Percentiles rank a stretch among this genome's conserved stretches.
These are phyloP conservation scores for Lampris megalopsis DNA, from an alignment of 2,113 vertebrate species.

Conservation along the genomic window DNA sequence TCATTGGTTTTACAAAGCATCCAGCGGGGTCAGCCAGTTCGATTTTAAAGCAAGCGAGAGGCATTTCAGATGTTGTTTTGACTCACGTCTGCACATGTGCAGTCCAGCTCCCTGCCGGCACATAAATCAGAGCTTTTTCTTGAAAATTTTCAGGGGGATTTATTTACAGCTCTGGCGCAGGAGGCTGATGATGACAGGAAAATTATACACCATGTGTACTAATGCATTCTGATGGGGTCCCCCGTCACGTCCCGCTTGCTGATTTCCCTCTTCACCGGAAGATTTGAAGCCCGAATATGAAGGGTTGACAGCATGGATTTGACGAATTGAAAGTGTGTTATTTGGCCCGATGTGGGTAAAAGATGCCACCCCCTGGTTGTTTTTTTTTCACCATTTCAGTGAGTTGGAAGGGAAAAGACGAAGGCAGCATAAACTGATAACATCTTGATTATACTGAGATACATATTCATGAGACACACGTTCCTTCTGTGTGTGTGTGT, in stretches of 20 bases:
- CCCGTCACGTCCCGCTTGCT: background rate
- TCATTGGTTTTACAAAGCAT: background rate
- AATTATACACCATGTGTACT: slow-evolving; percentile 39
- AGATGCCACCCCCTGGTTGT: slow-evolving; percentile 63
- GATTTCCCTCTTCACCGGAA: slow-evolving; percentile 22
- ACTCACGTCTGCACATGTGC: background rate
- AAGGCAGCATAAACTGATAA: slow-evolving; percentile 54
- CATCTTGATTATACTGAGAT: slow-evolving; percentile 66
- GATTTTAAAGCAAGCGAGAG: background rate
- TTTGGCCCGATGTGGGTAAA: slow-evolving; percentile 59
- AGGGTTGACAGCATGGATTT: slow-evolving; percentile 32
- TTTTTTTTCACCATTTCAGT: slow-evolving; percentile 65
- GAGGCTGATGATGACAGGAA: slow-evolving; percentile 35
- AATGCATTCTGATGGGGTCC: slow-evolving; percentile 27
- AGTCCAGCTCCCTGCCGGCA: background rate
- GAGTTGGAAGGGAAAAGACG: slow-evolving; percentile 41
- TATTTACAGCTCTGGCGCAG: slow-evolving; percentile 30
- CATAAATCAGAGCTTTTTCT: slow-evolving; percentile 31
- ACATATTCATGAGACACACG: slow-evolving; percentile 46
- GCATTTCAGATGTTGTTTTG: background rate
- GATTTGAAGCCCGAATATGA: slow-evolving; percentile 14
- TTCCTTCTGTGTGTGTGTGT: slow-evolving; percentile 26
- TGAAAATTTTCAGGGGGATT: slow-evolving; percentile 26
- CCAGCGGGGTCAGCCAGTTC: background rate
- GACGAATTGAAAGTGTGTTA: slow-evolving; percentile 68